Evolutionary conservation across 23 tunicate genomes (phyloP).

Genomic region (Aplidium turbinatum): DNA sequence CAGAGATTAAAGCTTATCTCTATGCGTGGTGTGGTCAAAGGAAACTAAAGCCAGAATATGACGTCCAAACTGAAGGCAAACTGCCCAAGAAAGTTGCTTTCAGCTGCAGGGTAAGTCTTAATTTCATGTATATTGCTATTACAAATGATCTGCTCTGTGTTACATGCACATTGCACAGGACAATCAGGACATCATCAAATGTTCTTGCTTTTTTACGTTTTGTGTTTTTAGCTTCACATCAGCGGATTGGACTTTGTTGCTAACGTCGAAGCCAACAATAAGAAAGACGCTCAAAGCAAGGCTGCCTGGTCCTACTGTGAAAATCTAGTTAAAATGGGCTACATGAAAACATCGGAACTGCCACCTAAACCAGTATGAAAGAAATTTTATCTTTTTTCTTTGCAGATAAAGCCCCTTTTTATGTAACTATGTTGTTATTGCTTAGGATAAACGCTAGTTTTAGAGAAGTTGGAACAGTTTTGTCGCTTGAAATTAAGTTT

Average conservation of each 20-base stretch:
- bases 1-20: constrained; percentile 88
- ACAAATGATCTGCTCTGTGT: not conserved
- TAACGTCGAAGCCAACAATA: constrained; percentile 62
- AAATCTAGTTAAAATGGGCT: constrained; percentile 71
- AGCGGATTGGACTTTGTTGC: constrained; percentile 73
- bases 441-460: too few relatives aligned
- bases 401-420: too few relatives aligned
- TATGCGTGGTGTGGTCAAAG: constrained; percentile 99
- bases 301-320: constrained; percentile 98
- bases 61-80: constrained; percentile 62
- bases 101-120: constrained; percentile 55
- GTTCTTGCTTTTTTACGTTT: not conserved
- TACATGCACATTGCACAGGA: not conserved
- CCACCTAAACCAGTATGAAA: constrained; percentile 83
- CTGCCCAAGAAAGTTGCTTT: constrained; percentile 67
- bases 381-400: too few relatives aligned
- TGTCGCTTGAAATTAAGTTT: too few relatives aligned
- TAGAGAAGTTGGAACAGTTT: too few relatives aligned
- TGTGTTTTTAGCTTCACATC: constrained; percentile 50
- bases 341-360: constrained; percentile 76
- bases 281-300: constrained; percentile 91
- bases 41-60: constrained; percentile 91
- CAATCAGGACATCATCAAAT: not conserved
- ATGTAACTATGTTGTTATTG: too few relatives aligned
- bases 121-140: not conserved